Conservation (phyloP, 2,113 vertebrate species). For the Centropus unirufus region DNA sequence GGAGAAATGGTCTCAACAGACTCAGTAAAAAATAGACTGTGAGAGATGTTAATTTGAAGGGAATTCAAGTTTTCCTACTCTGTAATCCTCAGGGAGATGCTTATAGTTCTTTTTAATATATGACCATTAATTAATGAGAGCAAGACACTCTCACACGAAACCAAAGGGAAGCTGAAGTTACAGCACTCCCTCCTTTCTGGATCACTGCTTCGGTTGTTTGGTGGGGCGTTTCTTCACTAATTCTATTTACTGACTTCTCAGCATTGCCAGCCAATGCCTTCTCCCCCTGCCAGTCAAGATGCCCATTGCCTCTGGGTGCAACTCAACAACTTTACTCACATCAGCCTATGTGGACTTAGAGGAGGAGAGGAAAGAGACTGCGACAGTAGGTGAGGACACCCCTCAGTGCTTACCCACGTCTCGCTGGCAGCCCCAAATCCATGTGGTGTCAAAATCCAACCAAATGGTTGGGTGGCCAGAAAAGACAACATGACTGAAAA, state of each 20-base stretch:
- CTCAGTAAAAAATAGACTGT: not conserved
- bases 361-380: not conserved
- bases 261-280: not conserved
- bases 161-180: not conserved
- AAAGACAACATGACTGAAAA: not conserved
- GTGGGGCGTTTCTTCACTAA: not conserved
- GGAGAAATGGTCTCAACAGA: not conserved
- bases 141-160: not conserved
- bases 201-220: not conserved
- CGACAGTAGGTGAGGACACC: not conserved
- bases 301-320: not conserved
- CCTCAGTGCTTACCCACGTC: not conserved
- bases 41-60: not conserved
- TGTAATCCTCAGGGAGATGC: not conserved
- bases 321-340: not conserved
- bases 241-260: not conserved
- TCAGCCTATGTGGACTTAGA: not conserved
- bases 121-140: not conserved
- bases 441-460: not conserved
- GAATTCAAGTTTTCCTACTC: not conserved
- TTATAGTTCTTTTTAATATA: not conserved
- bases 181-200: not conserved
- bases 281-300: accelerated
- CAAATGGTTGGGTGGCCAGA: not conserved
- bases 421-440: not conserved